phyloP scores from a whole-genome alignment of 2,888 invertebrate species.

The Phengaris alcon region DNA sequence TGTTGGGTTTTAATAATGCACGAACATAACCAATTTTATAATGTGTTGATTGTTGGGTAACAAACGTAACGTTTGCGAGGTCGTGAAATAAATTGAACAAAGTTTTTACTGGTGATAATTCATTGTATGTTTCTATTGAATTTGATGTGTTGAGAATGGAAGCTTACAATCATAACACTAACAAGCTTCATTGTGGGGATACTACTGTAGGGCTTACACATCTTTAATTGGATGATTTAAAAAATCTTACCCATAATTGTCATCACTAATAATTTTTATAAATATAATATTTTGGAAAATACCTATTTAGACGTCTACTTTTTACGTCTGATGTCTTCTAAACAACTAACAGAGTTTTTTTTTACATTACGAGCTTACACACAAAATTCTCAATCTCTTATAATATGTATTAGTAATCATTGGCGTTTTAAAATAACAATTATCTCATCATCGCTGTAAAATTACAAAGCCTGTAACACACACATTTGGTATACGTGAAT shows the following conservation, averaged over 20 bases:
- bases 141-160: slow-evolving; percentile 2
- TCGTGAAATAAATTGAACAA: slow-evolving; percentile 47
- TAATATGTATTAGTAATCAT: background rate
- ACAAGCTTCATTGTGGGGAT: background rate
- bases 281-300: too few species aligned
- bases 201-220: background rate
- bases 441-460: slow-evolving; percentile 7
- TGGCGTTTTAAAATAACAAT: background rate
- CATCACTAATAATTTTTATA: too few species aligned
- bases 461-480: background rate
- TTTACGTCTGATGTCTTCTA: too few species aligned
- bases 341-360: too few species aligned
- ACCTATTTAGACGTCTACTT: too few species aligned
- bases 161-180: slow-evolving; percentile 14
- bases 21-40: slow-evolving; percentile 37
- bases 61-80: slow-evolving; percentile 27
- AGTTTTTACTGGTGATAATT: slow-evolving; percentile 46
- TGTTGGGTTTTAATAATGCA: slow-evolving; percentile 34
- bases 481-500: slow-evolving; percentile 20
- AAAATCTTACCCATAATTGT: too few species aligned
- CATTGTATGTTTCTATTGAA: slow-evolving; percentile 38
- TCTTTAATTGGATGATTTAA: background rate
- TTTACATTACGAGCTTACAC: background rate
- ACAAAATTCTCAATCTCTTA: background rate
- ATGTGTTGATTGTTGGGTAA: slow-evolving; percentile 38